These are phyloP conservation scores for Oppia nitens DNA, from an alignment of 1,140 invertebrate species.

Conservation along the genomic window DNA sequence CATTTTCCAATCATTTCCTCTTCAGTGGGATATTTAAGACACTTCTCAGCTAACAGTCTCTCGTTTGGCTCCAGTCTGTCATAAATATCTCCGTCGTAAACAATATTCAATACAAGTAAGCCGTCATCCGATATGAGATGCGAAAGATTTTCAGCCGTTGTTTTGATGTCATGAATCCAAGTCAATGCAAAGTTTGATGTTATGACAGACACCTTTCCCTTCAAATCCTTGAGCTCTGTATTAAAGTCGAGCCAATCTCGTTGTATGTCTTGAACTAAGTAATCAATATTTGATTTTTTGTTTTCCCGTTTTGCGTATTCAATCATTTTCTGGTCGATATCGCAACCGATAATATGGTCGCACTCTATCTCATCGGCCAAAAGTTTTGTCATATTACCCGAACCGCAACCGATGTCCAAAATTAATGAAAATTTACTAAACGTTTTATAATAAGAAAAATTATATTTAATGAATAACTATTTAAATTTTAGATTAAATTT, in stretches of 20 bases:
- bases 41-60: neutral
- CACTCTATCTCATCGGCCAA: neutral
- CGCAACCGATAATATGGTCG: neutral
- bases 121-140: neutral
- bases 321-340: neutral
- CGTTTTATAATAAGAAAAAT: neutral
- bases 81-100: neutral
- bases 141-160: neutral
- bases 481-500: neutral
- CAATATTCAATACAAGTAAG: neutral
- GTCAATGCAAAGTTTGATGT: neutral
- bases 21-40: neutral
- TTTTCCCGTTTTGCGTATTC: neutral
- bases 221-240: neutral
- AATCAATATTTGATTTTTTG: neutral
- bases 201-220: neutral
- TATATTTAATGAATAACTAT: neutral
- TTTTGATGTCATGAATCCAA: neutral
- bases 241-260: neutral
- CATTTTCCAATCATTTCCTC: neutral
- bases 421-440: neutral
- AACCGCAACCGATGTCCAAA: neutral
- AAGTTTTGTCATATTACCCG: neutral
- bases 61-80: neutral
- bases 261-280: neutral